phyloP scores from a whole-genome alignment of 2,113 vertebrate genomes.

The Camelus bactrianus region DNA sequence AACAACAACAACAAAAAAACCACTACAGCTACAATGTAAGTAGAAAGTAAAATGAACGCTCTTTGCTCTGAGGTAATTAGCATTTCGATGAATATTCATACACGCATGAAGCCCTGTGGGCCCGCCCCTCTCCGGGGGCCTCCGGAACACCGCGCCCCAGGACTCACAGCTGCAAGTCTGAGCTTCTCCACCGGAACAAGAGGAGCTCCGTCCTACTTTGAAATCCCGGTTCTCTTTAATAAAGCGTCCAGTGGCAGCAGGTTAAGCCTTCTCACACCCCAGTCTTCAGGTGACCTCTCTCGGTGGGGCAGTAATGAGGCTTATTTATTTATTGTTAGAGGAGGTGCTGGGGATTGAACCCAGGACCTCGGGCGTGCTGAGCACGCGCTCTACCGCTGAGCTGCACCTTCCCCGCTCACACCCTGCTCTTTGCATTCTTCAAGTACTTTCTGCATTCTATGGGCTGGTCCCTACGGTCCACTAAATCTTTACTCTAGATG shows the following conservation, averaged over 20 bases:
- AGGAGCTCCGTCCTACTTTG: not conserved
- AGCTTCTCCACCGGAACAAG: not conserved
- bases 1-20: not conserved
- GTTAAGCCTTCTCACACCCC: not conserved
- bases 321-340: too few relatives aligned
- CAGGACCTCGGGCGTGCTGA: too few relatives aligned
- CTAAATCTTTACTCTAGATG: not conserved
- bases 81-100: not conserved
- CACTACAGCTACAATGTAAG: not conserved
- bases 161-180: not conserved
- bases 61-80: not conserved
- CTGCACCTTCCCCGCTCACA: too few relatives aligned
- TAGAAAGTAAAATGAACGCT: not conserved
- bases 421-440: not conserved
- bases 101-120: not conserved
- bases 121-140: not conserved
- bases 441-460: not conserved
- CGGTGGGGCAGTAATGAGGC: too few relatives aligned
- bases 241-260: not conserved
- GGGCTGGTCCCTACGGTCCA: not conserved
- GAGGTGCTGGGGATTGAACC: too few relatives aligned
- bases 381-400: too few relatives aligned
- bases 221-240: not conserved
- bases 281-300: too few relatives aligned
- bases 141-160: not conserved